Conservation (phyloP, 2,797 vertebrate species). For the Nyctalus aviator region DNA sequence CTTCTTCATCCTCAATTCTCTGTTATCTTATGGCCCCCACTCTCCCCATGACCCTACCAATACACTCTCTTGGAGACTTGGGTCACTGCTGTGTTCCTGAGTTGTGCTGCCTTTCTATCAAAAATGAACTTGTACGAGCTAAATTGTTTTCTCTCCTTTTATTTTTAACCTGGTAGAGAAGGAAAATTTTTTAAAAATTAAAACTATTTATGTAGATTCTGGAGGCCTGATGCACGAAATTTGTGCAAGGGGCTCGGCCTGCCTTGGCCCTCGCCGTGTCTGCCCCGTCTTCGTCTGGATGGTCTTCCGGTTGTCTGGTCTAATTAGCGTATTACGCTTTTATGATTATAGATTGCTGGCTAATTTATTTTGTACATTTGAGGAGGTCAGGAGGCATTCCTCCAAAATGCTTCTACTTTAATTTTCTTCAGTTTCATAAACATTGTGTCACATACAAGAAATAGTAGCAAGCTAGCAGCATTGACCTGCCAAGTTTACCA, state of each 20-base stretch:
- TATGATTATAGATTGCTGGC: neutral
- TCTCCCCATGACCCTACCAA: accelerated
- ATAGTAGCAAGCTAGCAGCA: neutral
- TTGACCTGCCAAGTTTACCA: neutral
- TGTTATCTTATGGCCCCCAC: neutral
- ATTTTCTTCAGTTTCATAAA: neutral
- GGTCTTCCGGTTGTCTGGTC: no score
- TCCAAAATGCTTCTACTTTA: neutral
- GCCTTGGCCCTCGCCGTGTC: no score
- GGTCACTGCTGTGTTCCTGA: neutral
- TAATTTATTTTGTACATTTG: neutral
- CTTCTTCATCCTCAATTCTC: neutral
- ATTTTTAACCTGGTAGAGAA: slow-evolving; percentile 13
- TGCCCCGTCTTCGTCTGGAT: no score
- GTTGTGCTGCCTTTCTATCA: neutral
- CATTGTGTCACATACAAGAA: neutral
- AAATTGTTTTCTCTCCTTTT: neutral
- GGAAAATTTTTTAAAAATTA: neutral
- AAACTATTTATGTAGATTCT: neutral
- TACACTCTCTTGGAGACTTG: neutral
- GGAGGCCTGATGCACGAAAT: no score
- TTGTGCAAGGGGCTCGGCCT: no score
- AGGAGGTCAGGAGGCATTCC: neutral
- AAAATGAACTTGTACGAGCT: neutral
- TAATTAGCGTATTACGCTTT: no score